phyloP scores from a whole-genome alignment of 1,140 invertebrate species.

The Ceratina australensis region DNA sequence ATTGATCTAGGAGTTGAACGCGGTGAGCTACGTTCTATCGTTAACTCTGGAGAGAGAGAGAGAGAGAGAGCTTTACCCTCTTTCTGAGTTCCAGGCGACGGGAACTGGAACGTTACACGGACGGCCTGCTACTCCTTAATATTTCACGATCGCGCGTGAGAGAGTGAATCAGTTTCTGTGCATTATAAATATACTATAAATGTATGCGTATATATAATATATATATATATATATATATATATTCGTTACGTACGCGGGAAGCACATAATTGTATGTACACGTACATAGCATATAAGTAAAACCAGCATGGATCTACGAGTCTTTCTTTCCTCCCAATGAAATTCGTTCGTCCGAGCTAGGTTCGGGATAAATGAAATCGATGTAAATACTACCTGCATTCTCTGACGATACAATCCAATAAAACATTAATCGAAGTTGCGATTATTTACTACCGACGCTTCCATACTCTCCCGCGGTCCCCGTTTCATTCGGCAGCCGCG shows the following conservation, averaged over 20 bases:
- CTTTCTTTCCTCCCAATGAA: background rate
- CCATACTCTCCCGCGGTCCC: background rate
- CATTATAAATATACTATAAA: slow-evolving; percentile 38
- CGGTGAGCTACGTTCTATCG: slow-evolving; percentile 32
- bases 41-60: background rate
- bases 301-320: background rate
- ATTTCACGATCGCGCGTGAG: slow-evolving; percentile 39
- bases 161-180: slow-evolving; percentile 53
- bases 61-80: slow-evolving; percentile 9
- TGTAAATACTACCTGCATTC: slow-evolving; percentile 60
- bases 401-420: slow-evolving; percentile 63
- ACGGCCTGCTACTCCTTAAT: slow-evolving; percentile 19
- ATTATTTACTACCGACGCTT: background rate
- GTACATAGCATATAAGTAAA: slow-evolving; percentile 13
- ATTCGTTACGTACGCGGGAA: slow-evolving; percentile 42
- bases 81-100: background rate
- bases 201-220: slow-evolving; percentile 49
- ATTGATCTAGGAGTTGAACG: slow-evolving; percentile 39
- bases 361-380: slow-evolving; percentile 62
- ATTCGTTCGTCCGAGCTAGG: slow-evolving; percentile 39
- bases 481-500: background rate
- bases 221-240: slow-evolving; percentile 29
- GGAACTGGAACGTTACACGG: background rate
- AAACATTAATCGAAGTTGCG: slow-evolving; percentile 61
- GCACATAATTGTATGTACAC: background rate